Evolutionary conservation across 2,888 invertebrate species (phyloP), one percentile per base, ranked within the genome.

Genomic region (Resseliella maxima): DNA sequence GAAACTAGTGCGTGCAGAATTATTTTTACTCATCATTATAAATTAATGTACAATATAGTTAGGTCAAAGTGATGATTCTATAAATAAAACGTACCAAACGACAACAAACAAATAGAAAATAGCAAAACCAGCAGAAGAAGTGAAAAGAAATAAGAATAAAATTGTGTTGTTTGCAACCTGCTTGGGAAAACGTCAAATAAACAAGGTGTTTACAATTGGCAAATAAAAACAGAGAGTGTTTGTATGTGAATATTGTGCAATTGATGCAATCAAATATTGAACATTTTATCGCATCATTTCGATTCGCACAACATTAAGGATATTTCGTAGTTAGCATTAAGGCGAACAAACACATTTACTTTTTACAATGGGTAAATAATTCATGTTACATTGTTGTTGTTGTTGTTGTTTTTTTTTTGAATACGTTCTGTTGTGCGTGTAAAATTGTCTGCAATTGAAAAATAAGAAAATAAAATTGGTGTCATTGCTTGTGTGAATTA

Each of bases 351-450:
- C 59, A 59, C 59, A 10, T 59, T 24, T 59, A n/a, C 24, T 59
- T 59, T 59, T 24, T 12, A 72, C 72, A 72, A 72, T 72, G 72
- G 72, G 72, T 72, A 72, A 72, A 21, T 72, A 72, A 31, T 72
- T 31, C 31, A 72, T 72, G 31, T 31, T 72, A 59, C 3, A 50
- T 21, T 21, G 3, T 27, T 12, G 1, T 59, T 24, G 31, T 72
- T 72, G 6, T 1, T 72, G 72, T n/a, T n/a, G n/a, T n/a, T n/a
- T n/a, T n/a, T 10, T 45, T 45, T 45, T 45, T 45, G 45, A 45
- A 45, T 10, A 45, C 5, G 45, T 45, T 5, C 12, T 45, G 12
- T 45, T 45, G 6, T 45, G 45, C 45, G 45, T 45, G 45, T n/a
- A 45, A 45, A 10, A 45, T 45, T 12, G 45, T 10, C 5, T 45